Evolutionary conservation across 2,113 vertebrate species (phyloP).

Genomic region (Crypturellus undulatus): DNA sequence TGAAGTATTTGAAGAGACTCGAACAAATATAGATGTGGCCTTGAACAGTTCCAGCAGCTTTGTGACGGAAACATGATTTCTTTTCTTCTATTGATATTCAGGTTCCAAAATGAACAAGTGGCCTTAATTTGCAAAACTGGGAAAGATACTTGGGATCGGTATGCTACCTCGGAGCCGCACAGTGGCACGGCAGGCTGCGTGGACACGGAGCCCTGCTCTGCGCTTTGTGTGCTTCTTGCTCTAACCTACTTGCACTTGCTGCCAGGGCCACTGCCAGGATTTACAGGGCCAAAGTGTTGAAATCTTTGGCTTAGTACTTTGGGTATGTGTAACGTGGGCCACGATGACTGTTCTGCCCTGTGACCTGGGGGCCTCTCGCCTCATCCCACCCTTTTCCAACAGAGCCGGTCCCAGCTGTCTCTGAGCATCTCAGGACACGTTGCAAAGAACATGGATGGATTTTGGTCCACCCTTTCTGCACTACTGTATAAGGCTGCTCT

Average conservation of each 20-base stretch:
- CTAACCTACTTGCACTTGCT: slow-evolving; percentile 53
- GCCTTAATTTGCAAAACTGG: slow-evolving; percentile 85
- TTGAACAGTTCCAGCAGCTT: background rate
- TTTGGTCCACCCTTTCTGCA: background rate
- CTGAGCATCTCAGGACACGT: background rate
- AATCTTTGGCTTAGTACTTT: background rate
- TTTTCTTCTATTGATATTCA: slow-evolving; percentile 73
- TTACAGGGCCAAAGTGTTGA: slow-evolving; percentile 4
- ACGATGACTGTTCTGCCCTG: background rate
- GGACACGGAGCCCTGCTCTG: slow-evolving; percentile 57
- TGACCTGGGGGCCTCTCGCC: background rate
- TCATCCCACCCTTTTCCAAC: background rate
- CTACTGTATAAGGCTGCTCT: background rate
- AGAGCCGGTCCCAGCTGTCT: background rate
- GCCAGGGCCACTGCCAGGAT: slow-evolving; percentile 55
- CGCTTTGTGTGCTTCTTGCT: background rate
- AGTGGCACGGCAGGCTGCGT: slow-evolving; percentile 53
- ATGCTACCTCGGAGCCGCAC: slow-evolving; percentile 65
- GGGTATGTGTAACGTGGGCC: background rate
- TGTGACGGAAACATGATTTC: slow-evolving; percentile 60
- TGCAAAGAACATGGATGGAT: background rate
- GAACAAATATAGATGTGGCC: background rate
- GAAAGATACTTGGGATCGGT: slow-evolving; percentile 85
- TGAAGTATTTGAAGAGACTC: background rate
- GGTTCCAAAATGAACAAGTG: slow-evolving; percentile 86